Evolutionary conservation across 2,888 invertebrate species (phyloP).

Genomic region (Dioctria rufipes): DNA sequence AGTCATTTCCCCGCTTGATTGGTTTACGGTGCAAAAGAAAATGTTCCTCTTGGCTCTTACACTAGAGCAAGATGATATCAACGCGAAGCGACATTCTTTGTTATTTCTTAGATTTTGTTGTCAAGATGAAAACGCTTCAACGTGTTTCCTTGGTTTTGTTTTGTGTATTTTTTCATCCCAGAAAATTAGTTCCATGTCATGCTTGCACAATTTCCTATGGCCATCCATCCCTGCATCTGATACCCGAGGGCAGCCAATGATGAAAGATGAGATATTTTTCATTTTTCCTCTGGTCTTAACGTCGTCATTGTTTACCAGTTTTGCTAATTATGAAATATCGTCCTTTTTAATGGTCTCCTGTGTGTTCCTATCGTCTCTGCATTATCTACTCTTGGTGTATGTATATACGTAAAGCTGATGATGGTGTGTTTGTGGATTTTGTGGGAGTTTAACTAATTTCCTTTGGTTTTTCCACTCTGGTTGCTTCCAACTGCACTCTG

Average conservation of each 20-base stretch:
- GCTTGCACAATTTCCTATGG: not conserved
- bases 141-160: too few relatives aligned
- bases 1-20: not conserved
- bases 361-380: not conserved
- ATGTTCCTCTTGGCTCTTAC: too few relatives aligned
- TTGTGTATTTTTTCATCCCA: slow-evolving; percentile 4
- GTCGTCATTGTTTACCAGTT: slow-evolving; percentile 41
- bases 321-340: slow-evolving; percentile 48
- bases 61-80: not conserved
- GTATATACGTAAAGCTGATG: too few relatives aligned
- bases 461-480: too few relatives aligned
- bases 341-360: slow-evolving; percentile 13
- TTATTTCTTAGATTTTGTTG: not conserved
- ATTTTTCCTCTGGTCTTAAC: not conserved
- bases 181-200: slow-evolving; percentile 18
- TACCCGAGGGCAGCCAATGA: not conserved
- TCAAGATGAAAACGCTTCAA: not conserved
- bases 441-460: too few relatives aligned
- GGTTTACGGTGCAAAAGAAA: not conserved
- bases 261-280: slow-evolving; percentile 24
- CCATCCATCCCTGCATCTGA: too few relatives aligned
- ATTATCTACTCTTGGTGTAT: too few relatives aligned
- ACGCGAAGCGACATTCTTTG: not conserved
- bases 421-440: too few relatives aligned
- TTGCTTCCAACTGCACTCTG: too few relatives aligned